These are phyloP conservation scores for Matsumurasca onukii DNA, from an alignment of 1,140 invertebrate genomes.

Conservation along the genomic window DNA sequence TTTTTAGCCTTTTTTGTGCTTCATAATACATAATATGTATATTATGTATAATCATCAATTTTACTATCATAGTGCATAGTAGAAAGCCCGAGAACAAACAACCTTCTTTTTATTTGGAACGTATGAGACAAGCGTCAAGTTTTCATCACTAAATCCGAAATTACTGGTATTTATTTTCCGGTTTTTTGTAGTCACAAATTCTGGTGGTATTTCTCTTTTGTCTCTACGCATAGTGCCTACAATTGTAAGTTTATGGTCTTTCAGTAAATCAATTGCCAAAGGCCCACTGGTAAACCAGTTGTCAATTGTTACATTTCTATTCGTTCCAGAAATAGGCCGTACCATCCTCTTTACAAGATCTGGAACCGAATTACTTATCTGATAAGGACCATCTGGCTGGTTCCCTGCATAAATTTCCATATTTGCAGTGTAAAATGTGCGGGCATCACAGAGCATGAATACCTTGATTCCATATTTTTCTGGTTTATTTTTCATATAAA, in stretches of 20 bases:
- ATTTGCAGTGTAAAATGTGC: constrained; percentile 52
- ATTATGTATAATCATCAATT: constrained; percentile 6
- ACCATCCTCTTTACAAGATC: constrained; percentile 46
- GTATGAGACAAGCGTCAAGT: constrained; percentile 8
- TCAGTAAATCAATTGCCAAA: constrained; percentile 43
- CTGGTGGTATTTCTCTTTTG: constrained; percentile 46
- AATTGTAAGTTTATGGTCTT: constrained; percentile 45
- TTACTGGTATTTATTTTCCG: neutral
- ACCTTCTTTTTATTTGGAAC: neutral
- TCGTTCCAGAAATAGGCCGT: constrained; percentile 44
- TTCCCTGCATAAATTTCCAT: constrained; percentile 51
- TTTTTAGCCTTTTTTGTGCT: too few relatives aligned
- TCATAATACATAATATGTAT: too few relatives aligned
- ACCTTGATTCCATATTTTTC: constrained; percentile 51
- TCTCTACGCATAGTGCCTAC: constrained; percentile 49
- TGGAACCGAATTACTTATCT: constrained; percentile 39
- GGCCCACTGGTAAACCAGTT: constrained; percentile 47
- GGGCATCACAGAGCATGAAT: constrained; percentile 49
- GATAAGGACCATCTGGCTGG: constrained; percentile 45
- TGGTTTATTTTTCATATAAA: constrained; percentile 51
- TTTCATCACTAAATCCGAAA: neutral
- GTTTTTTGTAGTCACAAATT: constrained; percentile 37
- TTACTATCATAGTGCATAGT: constrained; percentile 6
- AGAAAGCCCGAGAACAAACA: neutral
- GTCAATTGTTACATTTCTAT: constrained; percentile 47